These are phyloP conservation scores for Drosophila aldrichi DNA, from an alignment of 2,888 invertebrate genomes.

Conservation along the genomic window DNA sequence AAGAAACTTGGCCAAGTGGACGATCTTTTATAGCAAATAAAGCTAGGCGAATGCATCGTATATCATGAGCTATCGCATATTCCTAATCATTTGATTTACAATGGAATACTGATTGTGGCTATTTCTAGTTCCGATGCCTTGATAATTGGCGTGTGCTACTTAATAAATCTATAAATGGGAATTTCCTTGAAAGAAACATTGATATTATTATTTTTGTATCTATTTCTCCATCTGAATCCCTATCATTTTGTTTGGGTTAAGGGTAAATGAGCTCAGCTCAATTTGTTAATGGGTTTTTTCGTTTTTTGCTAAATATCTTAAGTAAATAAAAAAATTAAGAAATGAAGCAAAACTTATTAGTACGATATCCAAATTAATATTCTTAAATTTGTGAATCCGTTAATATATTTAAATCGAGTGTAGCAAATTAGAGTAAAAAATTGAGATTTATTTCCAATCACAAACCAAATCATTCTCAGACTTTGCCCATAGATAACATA, in stretches of 20 bases:
- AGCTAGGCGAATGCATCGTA: slow-evolving; percentile 19
- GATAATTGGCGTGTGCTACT: slow-evolving; percentile 4
- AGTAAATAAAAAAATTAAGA: neutral
- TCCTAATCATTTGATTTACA: slow-evolving; percentile 39
- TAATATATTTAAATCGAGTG: slow-evolving; percentile 14
- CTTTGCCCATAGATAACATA: neutral
- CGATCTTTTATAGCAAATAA: slow-evolving; percentile 51
- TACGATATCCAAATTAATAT: slow-evolving; percentile 11
- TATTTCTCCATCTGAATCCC: neutral
- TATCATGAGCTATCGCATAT: slow-evolving; percentile 53
- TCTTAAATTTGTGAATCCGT: slow-evolving; percentile 1
- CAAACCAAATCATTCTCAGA: neutral
- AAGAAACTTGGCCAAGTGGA: slow-evolving; percentile 13
- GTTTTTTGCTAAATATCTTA: neutral
- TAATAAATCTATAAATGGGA: slow-evolving; percentile 1
- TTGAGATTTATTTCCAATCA: neutral
- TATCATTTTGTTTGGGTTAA: slow-evolving; percentile 11
- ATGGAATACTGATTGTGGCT: slow-evolving; percentile 10
- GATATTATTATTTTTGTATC: neutral
- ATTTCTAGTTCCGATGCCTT: neutral
- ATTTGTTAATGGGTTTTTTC: neutral
- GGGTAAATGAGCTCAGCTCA: neutral
- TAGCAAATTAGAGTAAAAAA: slow-evolving; percentile 13
- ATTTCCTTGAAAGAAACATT: slow-evolving; percentile 8
- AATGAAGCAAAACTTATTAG: slow-evolving; percentile 10